Base-by-base conservation (phyloP, 2,113 vertebrate genomes). In the Conger conger region DNA sequence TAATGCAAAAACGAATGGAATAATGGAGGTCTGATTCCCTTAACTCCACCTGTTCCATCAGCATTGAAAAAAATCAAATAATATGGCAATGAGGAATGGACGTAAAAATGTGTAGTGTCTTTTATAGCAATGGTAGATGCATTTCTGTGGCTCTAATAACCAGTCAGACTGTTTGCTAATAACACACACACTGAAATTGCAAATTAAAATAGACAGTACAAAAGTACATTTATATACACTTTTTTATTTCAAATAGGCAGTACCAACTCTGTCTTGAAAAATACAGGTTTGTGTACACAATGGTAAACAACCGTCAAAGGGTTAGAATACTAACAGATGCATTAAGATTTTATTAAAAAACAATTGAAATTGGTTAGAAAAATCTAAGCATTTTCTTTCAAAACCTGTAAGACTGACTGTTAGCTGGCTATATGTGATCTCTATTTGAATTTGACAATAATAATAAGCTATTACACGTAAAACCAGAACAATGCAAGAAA, bases 241-340 rank as follows among this genome's bases (percentile, higher is more conserved):
- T 89, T n/a, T 94, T 95, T 93, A 93, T 93, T 95, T 91, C 33
- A 92, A 94, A 92, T 92, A 37, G 36, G 90, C 88, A 82, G 91
- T 89, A 91, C 90, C 88, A 93, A 93, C 94, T 86, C 80, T 53
- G 85, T 37, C 57, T 91, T 89, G 90, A 89, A 87, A 9, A 73
- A 30, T 73, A 86, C 82, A 92, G 92, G 91, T 90, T 63, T 91
- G 89, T 88, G 76, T 85, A 89, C 81, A 82, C 27, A 33, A 73
- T 15, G 88, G 90, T 85, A 86, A 91, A 92, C 90, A 92, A 90
- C 84, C 88, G 87, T 89, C 89, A 76, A 87, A 87, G 80, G 85
- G 77, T 73, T 81, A 53, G 85, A 86, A 89, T 18, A 78, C 76
- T 13, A 77, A 79, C 35, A 77, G 7, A 13, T 79, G 36, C 36